These are phyloP conservation scores for Anarrhichthys ocellatus DNA, from an alignment of 2,113 vertebrate species.

Conservation along the genomic window DNA sequence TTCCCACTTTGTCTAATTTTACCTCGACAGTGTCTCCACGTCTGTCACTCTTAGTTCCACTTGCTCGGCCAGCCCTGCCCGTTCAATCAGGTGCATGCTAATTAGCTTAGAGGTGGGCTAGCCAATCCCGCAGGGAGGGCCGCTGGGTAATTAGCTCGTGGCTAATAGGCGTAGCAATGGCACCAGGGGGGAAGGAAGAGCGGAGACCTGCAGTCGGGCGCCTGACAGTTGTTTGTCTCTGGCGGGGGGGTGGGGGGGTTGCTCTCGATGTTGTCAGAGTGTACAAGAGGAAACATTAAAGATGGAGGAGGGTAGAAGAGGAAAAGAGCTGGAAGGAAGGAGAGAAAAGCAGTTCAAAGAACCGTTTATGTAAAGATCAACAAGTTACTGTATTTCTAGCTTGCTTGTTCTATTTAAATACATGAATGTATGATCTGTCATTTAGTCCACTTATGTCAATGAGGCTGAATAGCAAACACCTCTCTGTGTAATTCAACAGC, in stretches of 20 bases:
- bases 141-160: constrained; percentile 54
- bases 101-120: constrained; percentile 56
- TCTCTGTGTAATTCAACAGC: too few species aligned
- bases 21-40: not conserved
- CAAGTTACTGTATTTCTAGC: too few species aligned
- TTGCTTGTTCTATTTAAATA: too few species aligned
- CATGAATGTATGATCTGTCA: not conserved
- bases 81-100: constrained; percentile 51
- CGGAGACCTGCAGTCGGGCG: constrained; percentile 27
- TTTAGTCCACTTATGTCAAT: not conserved
- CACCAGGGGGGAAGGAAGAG: constrained; percentile 23
- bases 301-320: not conserved
- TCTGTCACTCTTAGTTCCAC: constrained; percentile 10
- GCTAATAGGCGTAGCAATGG: constrained; percentile 55
- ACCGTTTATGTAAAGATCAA: not conserved
- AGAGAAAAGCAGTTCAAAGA: not conserved
- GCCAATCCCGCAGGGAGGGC: constrained; percentile 32
- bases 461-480: not conserved
- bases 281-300: not conserved
- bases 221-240: constrained; percentile 45
- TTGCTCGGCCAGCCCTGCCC: not conserved
- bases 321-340: not conserved
- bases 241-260: not conserved
- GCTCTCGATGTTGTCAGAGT: constrained; percentile 3
- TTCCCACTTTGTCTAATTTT: constrained; percentile 10